These are phyloP conservation scores for Calliphora vomitoria DNA, from an alignment of 2,888 invertebrate genomes.

Conservation along the genomic window DNA sequence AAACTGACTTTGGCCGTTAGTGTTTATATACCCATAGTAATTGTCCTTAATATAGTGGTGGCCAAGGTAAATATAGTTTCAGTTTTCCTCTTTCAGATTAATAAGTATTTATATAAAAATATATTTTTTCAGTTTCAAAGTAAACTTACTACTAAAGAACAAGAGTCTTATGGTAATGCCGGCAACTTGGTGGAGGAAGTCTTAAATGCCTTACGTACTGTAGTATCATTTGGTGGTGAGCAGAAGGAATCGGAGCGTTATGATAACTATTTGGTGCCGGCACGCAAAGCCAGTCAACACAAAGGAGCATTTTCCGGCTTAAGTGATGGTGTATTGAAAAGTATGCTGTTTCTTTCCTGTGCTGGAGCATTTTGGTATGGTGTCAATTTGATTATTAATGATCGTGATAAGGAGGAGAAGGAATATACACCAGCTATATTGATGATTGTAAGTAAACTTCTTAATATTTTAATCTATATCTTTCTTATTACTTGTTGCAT, in stretches of 20 bases:
- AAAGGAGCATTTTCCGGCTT: conserved; percentile 89
- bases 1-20: conserved; percentile 93
- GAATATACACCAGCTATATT: conserved; percentile 90
- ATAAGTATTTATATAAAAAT: neutral
- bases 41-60: conserved; percentile 90
- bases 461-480: neutral
- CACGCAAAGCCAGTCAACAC: conserved; percentile 87
- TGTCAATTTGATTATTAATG: conserved; percentile 89
- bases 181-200: conserved; percentile 92
- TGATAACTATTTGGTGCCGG: conserved; percentile 86
- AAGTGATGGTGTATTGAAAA: conserved; percentile 90
- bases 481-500: neutral
- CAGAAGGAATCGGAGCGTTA: conserved; percentile 89
- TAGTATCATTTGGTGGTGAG: conserved; percentile 92
- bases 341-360: conserved; percentile 90
- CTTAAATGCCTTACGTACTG: conserved; percentile 89
- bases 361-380: conserved; percentile 93
- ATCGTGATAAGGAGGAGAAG: conserved; percentile 86
- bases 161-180: conserved; percentile 90
- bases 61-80: conserved; percentile 87
- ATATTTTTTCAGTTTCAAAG: conserved; percentile 86
- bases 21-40: conserved; percentile 91
- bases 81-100: neutral
- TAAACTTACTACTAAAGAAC: conserved; percentile 88
- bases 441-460: conserved; percentile 87